A percentile compares a stretch with the other conserved stretches of the same genome.
These are phyloP conservation scores for Trachelus troglodyta DNA, from an alignment of 2,888 invertebrate species.

Conservation along the genomic window DNA sequence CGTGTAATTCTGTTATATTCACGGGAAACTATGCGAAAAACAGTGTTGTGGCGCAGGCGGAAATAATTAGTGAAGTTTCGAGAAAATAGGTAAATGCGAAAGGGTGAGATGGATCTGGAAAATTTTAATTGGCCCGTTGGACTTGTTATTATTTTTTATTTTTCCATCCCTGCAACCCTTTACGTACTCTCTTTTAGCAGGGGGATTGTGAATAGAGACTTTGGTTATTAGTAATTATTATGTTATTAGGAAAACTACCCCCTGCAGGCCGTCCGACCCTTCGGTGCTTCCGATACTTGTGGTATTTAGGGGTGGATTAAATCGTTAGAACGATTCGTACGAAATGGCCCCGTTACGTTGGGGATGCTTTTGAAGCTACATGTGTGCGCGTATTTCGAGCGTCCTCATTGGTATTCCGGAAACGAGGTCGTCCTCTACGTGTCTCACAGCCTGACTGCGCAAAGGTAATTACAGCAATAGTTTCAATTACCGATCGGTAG, in stretches of 20 bases:
- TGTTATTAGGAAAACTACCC: too few relatives aligned
- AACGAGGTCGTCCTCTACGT: constrained; percentile 40
- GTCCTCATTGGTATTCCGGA: constrained; percentile 50
- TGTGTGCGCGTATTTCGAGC: constrained; percentile 18
- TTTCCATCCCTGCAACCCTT: too few relatives aligned
- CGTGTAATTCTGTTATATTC: too few relatives aligned
- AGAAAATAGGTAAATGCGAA: constrained; percentile 26
- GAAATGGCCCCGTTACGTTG: too few relatives aligned
- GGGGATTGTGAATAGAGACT: neutral
- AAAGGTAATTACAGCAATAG: constrained; percentile 54
- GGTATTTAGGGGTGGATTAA: too few relatives aligned
- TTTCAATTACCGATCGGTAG: constrained; percentile 52
- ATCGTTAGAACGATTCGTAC: too few relatives aligned
- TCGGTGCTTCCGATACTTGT: too few relatives aligned
- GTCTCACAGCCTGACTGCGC: constrained; percentile 38
- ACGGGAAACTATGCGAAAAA: too few relatives aligned
- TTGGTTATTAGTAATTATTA: neutral
- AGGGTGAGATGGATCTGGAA: neutral
- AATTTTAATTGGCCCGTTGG: constrained; percentile 40
- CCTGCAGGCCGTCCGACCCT: too few relatives aligned
- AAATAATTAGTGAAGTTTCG: constrained; percentile 41
- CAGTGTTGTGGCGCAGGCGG: constrained; percentile 15
- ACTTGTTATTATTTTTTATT: too few relatives aligned
- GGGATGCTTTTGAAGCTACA: too few relatives aligned
- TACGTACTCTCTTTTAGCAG: constrained; percentile 27